Conservation (phyloP, 2,797 vertebrate species). For the Channa striata region DNA sequence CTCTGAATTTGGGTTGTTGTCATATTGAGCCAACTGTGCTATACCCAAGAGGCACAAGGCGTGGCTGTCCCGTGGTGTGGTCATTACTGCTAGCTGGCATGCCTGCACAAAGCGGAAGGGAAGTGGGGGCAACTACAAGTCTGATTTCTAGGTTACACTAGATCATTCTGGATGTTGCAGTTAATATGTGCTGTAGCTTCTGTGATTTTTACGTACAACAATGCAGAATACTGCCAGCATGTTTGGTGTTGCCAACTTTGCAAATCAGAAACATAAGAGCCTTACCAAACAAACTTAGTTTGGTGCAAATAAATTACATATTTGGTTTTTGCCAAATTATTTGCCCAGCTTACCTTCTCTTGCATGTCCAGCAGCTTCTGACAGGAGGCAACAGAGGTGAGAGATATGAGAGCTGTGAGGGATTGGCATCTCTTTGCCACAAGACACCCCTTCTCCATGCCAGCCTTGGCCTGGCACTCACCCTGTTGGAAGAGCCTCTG, state of each 20-base stretch:
- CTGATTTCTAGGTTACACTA: background rate
- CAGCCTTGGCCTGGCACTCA: conserved; percentile 17
- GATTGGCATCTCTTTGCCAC: conserved; percentile 70
- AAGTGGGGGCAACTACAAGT: background rate
- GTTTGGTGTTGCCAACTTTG: background rate
- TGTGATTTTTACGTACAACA: background rate
- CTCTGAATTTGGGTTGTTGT: conserved; percentile 63
- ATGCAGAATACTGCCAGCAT: background rate
- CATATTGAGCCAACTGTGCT: conserved; percentile 77
- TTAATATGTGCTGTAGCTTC: background rate
- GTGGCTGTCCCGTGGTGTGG: conserved; percentile 65
- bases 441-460: conserved; percentile 50
- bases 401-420: conserved; percentile 60
- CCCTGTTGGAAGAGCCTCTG: conserved; percentile 74
- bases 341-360: conserved; percentile 62
- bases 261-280: background rate
- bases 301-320: background rate
- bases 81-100: conserved; percentile 74
- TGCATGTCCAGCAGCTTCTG: conserved; percentile 73
- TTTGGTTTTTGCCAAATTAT: no score
- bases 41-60: conserved; percentile 76
- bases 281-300: background rate
- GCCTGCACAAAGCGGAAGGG: conserved; percentile 55
- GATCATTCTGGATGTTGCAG: background rate
- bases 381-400: conserved; percentile 68